phyloP scores from a whole-genome alignment of 2,888 invertebrate genomes.

The Lagria hirta region DNA sequence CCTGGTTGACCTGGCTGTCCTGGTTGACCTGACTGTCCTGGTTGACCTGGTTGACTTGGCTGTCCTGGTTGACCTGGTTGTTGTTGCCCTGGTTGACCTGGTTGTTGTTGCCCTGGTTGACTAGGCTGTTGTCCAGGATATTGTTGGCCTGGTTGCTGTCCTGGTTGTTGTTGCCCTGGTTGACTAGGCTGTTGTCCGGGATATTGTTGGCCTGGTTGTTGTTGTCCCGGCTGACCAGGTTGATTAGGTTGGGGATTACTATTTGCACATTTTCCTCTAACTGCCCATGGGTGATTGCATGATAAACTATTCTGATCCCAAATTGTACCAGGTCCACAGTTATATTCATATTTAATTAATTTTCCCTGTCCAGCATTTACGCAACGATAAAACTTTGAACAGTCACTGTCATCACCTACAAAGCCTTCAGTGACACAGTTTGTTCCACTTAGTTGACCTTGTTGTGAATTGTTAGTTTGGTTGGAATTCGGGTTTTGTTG shows the following conservation, averaged over 20 bases:
- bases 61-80: conserved; percentile 20
- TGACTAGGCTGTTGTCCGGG: conserved; percentile 25
- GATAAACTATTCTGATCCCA: conserved; percentile 71
- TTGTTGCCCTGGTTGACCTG: conserved; percentile 25
- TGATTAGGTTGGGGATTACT: conserved; percentile 6
- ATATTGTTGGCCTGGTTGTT: conserved; percentile 24
- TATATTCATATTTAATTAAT: conserved; percentile 68
- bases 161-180: conserved; percentile 15
- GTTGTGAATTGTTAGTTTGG: too few species aligned
- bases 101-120: too few species aligned
- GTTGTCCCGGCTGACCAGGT: conserved; percentile 18
- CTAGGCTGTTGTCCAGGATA: too few species aligned
- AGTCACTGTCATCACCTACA: conserved; percentile 67
- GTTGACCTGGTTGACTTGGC: conserved; percentile 17
- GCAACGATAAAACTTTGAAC: conserved; percentile 77
- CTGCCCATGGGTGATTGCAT: conserved; percentile 72
- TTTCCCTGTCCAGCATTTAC: conserved; percentile 63
- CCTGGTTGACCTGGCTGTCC: conserved; percentile 27
- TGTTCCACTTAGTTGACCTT: conserved; percentile 26
- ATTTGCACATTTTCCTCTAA: conserved; percentile 42
- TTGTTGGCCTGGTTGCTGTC: conserved; percentile 23
- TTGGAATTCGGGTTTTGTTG: conserved; percentile 6
- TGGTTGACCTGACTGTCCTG: conserved; percentile 20
- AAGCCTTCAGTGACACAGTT: conserved; percentile 70
- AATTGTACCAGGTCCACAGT: conserved; percentile 73